Percentiles rank a stretch among this genome's conserved stretches.
Evolutionary conservation across 2,113 vertebrate genomes (phyloP).

Genomic region (Scomber colias): DNA sequence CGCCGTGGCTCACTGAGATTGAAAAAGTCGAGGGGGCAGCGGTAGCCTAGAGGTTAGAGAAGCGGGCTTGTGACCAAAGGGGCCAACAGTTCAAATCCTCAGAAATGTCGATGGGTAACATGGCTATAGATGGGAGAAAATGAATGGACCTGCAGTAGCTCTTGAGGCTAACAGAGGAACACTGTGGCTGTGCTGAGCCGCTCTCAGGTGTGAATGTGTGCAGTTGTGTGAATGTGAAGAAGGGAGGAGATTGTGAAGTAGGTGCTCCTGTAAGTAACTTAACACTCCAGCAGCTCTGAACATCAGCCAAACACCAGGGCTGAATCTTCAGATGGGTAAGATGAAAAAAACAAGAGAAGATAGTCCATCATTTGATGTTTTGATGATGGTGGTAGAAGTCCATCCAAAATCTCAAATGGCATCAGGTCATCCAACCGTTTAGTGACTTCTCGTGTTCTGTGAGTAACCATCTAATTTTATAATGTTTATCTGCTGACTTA

Average conservation of each 20-base stretch:
- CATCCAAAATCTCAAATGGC: no score
- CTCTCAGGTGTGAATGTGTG: conserved; percentile 13
- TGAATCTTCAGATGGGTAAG: no score
- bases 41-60: conserved; percentile 53
- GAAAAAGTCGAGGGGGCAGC: not conserved
- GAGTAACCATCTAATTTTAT: no score
- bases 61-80: conserved; percentile 16
- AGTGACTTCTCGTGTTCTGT: no score
- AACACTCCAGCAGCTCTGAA: not conserved
- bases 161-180: conserved; percentile 1
- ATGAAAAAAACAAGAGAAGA: no score
- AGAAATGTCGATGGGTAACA: conserved; percentile 32
- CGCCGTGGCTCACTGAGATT: conserved; percentile 45
- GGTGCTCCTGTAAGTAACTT: not conserved
- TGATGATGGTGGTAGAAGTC: no score
- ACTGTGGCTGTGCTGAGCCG: not conserved
- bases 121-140: conserved; percentile 18
- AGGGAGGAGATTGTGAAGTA: not conserved
- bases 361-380: no score
- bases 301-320: not conserved
- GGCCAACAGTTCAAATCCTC: conserved; percentile 1
- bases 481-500: no score
- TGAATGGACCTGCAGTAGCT: not conserved
- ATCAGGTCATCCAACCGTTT: no score
- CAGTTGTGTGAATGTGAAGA: not conserved